Evolutionary conservation across 2,113 vertebrate species (phyloP), one percentile per base, ranked within the genome.

Genomic region (Polyodon spathula): DNA sequence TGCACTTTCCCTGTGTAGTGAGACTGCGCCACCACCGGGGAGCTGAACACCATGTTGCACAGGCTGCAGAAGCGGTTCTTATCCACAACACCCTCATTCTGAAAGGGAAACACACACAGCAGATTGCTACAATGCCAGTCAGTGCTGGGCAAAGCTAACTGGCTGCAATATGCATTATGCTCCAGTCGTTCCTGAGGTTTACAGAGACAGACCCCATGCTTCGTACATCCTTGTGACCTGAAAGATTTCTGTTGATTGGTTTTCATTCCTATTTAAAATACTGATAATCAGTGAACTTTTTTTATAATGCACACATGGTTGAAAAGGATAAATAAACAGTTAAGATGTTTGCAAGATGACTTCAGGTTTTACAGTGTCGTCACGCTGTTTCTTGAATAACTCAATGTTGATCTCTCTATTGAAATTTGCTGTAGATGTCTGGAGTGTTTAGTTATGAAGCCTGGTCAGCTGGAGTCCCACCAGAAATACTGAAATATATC

Each of bases 31-130:
- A 86, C 78, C 54, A 86, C 60, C 0, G 73, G 66, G 2, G 82
- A 91, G 59, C 79, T 90, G 69, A 92, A 90, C 63, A 87, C 73
- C 83, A 91, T 76, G 51, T 83, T 89, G 72, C 88, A 93, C 72
- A 91, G 74, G 72, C 73, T 73, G 65, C 83, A 93, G 78, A 84
- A 88, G 64, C 63, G 76, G 61, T 81, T 81, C 65, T 76, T 85
- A 72, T 88, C 76, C 40, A 69, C 58, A 9, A 50, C 63, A 60
- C 72, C 63, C 60, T 56, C 68, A 48, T 60, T 40, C 87, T 90
- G 79, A 77, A 78, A 82, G 66, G 62, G 5, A 58, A 8, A 63
- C 40, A 61, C 9, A 16, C 40, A 48, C 46, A 54, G 12, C 37
- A n/a, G 38, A 15, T 1, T n/a, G 17, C 6, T 12, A 6, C 51